A percentile compares a stretch with the other conserved stretches of the same genome.
Conservation (phyloP, 2,888 invertebrate species). For the Rugalucina vietnamica region DNA sequence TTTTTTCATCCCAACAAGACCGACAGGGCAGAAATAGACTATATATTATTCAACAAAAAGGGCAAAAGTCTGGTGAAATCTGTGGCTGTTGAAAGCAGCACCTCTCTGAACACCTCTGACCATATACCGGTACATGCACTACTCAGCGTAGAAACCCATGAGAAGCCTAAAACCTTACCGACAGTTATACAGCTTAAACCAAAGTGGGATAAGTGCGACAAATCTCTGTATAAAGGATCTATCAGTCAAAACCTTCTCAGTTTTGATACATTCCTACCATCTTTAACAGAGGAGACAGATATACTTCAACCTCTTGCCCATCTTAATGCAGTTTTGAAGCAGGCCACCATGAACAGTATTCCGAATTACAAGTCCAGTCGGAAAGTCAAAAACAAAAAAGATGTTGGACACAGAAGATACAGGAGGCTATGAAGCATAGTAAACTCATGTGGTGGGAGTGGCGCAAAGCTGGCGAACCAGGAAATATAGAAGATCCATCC, state of each 20-base stretch:
- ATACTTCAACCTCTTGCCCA: background rate
- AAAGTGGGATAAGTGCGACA: background rate
- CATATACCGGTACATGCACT: background rate
- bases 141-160: background rate
- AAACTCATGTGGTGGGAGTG: background rate
- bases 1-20: background rate
- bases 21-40: background rate
- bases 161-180: background rate
- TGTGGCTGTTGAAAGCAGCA: background rate
- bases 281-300: background rate
- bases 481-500: background rate
- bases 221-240: background rate
- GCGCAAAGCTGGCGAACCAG: background rate
- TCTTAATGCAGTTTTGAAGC: background rate
- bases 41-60: background rate
- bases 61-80: background rate
- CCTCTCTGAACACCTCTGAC: background rate
- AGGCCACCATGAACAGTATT: background rate
- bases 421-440: background rate
- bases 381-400: background rate
- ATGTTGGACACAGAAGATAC: background rate
- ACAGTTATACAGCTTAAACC: background rate
- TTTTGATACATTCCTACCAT: background rate
- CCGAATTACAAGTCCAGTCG: background rate
- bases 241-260: background rate